Evolutionary conservation across 2,888 invertebrate species (phyloP).

Genomic region (Galeopsomyia nigrocyanea): DNA sequence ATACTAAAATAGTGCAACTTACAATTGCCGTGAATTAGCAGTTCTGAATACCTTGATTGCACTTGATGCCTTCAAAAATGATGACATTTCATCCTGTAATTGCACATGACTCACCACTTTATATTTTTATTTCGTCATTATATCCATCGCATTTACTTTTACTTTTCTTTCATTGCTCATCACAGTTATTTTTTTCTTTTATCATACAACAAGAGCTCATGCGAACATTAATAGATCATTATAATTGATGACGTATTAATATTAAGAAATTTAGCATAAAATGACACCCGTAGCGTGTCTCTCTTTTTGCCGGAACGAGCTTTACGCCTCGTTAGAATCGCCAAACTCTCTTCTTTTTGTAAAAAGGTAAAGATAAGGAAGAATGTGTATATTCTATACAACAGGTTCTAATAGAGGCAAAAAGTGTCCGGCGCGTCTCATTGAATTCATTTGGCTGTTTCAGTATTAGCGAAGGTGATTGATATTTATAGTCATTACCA

Average conservation of each 20-base stretch:
- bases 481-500: constrained; percentile 56
- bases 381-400: constrained; percentile 9
- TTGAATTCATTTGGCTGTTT: constrained; percentile 51
- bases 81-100: constrained; percentile 7
- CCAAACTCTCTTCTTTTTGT: constrained; percentile 24
- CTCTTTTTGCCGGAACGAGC: not conserved
- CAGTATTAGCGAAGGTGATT: constrained; percentile 58
- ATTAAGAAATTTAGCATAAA: constrained; percentile 29
- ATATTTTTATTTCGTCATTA: constrained; percentile 11
- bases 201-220: constrained; percentile 2
- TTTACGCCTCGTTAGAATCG: constrained; percentile 15
- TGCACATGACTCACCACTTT: constrained; percentile 42
- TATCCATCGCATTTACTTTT: not conserved
- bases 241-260: constrained; percentile 19
- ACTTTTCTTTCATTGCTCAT: constrained; percentile 8
- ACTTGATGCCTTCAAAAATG: constrained; percentile 24
- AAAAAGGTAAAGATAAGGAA: constrained; percentile 22
- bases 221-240: constrained; percentile 22
- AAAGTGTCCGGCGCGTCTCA: constrained; percentile 13
- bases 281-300: constrained; percentile 20
- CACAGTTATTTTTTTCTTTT: constrained; percentile 7
- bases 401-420: constrained; percentile 10
- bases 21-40: constrained; percentile 29
- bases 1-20: too few relatives aligned
- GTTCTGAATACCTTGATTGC: constrained; percentile 22